Base-by-base conservation (phyloP, 2,113 vertebrate species). In the Gallinago undulata region DNA sequence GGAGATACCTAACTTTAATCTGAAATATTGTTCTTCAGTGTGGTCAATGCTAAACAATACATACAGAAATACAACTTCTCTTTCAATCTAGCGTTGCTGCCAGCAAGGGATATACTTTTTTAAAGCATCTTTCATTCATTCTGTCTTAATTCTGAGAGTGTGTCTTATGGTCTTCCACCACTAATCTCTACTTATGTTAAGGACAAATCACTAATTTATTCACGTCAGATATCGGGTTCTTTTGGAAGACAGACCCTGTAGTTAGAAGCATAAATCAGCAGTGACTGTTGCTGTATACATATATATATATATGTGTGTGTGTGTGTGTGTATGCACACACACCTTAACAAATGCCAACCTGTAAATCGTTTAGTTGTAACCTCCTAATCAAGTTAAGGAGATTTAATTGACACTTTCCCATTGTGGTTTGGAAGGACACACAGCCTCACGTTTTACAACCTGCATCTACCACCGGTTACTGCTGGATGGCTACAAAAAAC, bases 91-190 rank as follows among this genome's bases (percentile, higher is more conserved):
- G 4, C 8, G 8, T 43, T 22, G n/a, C 22, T 56, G 45, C 27
- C 72, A 57, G 37, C 7, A 39, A 60, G 19, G 31, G 28, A 41
- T 25, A 17, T 7, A 28, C 7, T 7, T 53, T 69, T 41, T n/a
- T 47, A n/a, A 59, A 47, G 35, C 6, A 17, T 16, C 24, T 79
- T 68, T 24, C 47, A 5, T 9, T 48, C 48, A 48, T 48, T 23
- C 47, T 63, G 35, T 15, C n/a, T 31, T 57, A 5, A 0, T 62
- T 55, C 19, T 73, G 14, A 45, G 4, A 1, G 4, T 0, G 0
- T 13, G 13, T 45, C 21, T 78, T 50, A 17, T 1, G 27, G 8
- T 18, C 23, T 68, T 83, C 48, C 30, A 48, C 17, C 48, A 31
- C 14, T 24, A 60, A 59, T 6, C 9, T 68, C 19, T 19, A 31